Percentiles rank a stretch among this genome's conserved stretches.
phyloP scores from a whole-genome alignment of 1,140 invertebrate species.

The Drosophila bipectinata region DNA sequence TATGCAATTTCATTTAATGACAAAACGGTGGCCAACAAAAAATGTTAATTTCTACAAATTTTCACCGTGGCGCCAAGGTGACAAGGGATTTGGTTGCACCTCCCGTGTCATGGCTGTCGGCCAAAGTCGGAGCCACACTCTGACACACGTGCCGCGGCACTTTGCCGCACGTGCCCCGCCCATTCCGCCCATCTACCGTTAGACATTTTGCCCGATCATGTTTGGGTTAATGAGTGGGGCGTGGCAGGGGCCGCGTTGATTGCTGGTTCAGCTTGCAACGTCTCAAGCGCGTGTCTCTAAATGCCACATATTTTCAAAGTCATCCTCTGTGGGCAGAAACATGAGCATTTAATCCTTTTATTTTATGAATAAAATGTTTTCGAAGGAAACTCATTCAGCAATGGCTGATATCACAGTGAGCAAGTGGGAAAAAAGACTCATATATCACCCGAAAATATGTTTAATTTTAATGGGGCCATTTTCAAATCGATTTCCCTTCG shows the following conservation, averaged over 20 bases:
- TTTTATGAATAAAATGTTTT: background rate
- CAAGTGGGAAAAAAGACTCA: slow-evolving; percentile 1
- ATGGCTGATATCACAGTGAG: background rate
- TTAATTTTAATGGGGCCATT: slow-evolving; percentile 29
- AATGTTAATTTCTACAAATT: slow-evolving; percentile 83
- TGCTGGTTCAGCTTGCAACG: slow-evolving; percentile 68
- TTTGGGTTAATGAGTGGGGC: slow-evolving; percentile 80
- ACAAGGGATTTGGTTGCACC: slow-evolving; percentile 41
- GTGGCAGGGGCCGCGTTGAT: slow-evolving; percentile 68
- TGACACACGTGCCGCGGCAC: slow-evolving; percentile 57
- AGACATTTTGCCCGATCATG: slow-evolving; percentile 73
- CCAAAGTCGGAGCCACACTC: slow-evolving; percentile 9
- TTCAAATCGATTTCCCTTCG: slow-evolving; percentile 48
- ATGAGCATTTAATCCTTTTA: background rate
- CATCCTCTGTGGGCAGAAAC: slow-evolving; percentile 12
- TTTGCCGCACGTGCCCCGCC: slow-evolving; percentile 68
- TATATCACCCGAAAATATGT: slow-evolving; percentile 42
- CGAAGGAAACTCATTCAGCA: background rate
- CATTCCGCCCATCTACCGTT: slow-evolving; percentile 61
- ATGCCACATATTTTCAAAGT: slow-evolving; percentile 35
- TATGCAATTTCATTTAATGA: slow-evolving; percentile 81
- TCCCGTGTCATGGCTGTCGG: slow-evolving; percentile 44
- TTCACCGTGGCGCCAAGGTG: slow-evolving; percentile 69
- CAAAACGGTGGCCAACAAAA: slow-evolving; percentile 49
- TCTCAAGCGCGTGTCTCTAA: slow-evolving; percentile 37